phyloP scores from a whole-genome alignment of 2,113 vertebrate species.

The Drymodes brunneopygia region DNA sequence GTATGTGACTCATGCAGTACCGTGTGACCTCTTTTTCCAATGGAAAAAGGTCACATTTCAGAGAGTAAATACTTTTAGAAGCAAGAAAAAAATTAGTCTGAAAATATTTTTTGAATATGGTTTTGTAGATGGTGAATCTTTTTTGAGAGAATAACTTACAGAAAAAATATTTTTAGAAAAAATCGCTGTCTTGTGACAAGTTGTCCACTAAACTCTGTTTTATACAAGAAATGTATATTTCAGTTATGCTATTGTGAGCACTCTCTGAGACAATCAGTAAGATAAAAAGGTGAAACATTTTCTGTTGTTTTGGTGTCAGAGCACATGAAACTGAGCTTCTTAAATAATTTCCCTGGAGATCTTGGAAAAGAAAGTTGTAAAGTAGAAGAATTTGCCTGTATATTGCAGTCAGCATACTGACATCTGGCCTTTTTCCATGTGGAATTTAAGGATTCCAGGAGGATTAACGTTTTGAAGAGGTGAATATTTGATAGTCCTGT shows the following conservation, averaged over 20 bases:
- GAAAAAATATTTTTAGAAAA: background rate
- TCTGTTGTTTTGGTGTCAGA: background rate
- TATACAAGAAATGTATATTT: background rate
- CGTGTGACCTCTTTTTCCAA: background rate
- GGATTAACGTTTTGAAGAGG: slow-evolving; percentile 27
- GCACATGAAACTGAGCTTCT: background rate
- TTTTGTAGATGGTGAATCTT: background rate
- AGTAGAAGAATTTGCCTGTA: background rate
- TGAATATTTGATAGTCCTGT: background rate
- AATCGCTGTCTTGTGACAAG: background rate
- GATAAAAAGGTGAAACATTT: background rate
- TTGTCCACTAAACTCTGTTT: background rate
- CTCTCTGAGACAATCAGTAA: background rate
- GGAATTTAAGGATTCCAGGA: slow-evolving; percentile 6
- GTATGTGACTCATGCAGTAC: background rate
- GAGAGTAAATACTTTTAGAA: background rate
- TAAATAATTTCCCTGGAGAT: background rate
- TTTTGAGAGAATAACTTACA: background rate
- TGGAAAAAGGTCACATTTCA: background rate
- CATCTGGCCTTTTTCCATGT: background rate
- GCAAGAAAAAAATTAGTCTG: background rate
- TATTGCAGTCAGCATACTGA: background rate
- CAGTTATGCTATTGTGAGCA: background rate
- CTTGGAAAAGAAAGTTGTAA: slow-evolving; percentile 14
- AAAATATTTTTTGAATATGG: background rate